phyloP scores from a whole-genome alignment of 2,113 vertebrate genomes.

The Pungitius pungitius region DNA sequence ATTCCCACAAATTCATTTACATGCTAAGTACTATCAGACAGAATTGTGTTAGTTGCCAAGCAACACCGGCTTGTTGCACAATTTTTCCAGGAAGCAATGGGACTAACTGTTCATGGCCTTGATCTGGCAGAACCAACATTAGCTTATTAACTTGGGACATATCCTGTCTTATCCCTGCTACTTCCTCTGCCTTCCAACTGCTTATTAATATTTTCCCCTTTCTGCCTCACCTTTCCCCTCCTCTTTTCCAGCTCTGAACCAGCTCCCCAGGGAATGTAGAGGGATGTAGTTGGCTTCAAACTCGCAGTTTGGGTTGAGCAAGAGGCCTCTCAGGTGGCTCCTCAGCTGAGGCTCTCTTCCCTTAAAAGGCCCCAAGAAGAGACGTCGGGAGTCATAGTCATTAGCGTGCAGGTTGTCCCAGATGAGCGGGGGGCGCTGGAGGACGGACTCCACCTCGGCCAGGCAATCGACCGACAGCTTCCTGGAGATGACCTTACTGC shows the following conservation, averaged over 20 bases:
- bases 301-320: constrained; percentile 90
- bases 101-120: constrained; percentile 8
- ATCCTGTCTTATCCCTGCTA: constrained; percentile 21
- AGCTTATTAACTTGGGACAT: constrained; percentile 32
- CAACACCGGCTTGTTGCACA: constrained; percentile 34
- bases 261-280: constrained; percentile 84
- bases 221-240: constrained; percentile 67
- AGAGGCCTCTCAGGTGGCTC: constrained; percentile 79
- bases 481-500: constrained; percentile 86
- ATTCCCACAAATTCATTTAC: constrained; percentile 13
- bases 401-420: constrained; percentile 92
- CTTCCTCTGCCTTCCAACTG: constrained; percentile 4
- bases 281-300: constrained; percentile 91
- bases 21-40: constrained; percentile 19
- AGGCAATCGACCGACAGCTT: constrained; percentile 80
- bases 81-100: constrained; percentile 27
- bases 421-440: constrained; percentile 81
- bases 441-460: constrained; percentile 83
- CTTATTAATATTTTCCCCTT: neutral
- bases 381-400: constrained; percentile 87
- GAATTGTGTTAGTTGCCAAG: constrained; percentile 42
- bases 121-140: constrained; percentile 38
- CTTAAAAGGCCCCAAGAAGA: constrained; percentile 89
- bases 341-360: constrained; percentile 81
- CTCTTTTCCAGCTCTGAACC: constrained; percentile 77